Evolutionary conservation across 2,888 invertebrate genomes (phyloP), one percentile per base, ranked within the genome.

Genomic region (Anarsia innoxiella): DNA sequence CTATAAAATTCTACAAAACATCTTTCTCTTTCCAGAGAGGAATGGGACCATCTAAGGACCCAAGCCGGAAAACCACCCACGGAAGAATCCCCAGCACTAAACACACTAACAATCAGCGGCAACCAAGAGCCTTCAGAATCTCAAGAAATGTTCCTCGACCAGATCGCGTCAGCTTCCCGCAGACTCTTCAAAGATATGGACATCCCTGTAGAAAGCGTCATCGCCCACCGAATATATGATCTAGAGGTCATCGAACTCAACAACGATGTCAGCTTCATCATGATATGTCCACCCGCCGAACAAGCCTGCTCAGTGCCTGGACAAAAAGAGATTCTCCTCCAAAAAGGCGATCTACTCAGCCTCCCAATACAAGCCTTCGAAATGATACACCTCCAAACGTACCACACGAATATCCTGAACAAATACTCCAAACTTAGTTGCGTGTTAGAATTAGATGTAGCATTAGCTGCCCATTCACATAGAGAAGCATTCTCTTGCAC

Each of bases 321-420:
- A 14, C 92, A 95, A 53, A 89, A 92, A 33, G 96, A 97, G 67
- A 90, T 94, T 35, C 86, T 96, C 1, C 85, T 94, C 1, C 93
- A 95, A 57, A 89, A 94, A 39, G 92, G 93, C 3, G 96, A 97
- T 64, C 86, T 96, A 36, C 89, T 95, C 29, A 93, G 95, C 43
- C 84, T 99, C 38, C 97, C 98, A 0, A 93, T 99, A 27, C 96
- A 97, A 76, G 95, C 94, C 0, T 94, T 94, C 59, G 93, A 96
- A 87, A 93, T 95, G 96, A 95, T 97, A 43, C 97, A 99, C 68
- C 87, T 98, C 45, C 93, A 92, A 60, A 97, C 98, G 1, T 99
- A 99, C 75, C 96, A 97, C 65, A 90, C 90, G 33, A 93, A 92
- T 51, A 93, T 99, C 45, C 91, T 99, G 37, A 91, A 93, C 56